phyloP scores from a whole-genome alignment of 2,888 invertebrate genomes.

The Diaprepes abbreviatus region DNA sequence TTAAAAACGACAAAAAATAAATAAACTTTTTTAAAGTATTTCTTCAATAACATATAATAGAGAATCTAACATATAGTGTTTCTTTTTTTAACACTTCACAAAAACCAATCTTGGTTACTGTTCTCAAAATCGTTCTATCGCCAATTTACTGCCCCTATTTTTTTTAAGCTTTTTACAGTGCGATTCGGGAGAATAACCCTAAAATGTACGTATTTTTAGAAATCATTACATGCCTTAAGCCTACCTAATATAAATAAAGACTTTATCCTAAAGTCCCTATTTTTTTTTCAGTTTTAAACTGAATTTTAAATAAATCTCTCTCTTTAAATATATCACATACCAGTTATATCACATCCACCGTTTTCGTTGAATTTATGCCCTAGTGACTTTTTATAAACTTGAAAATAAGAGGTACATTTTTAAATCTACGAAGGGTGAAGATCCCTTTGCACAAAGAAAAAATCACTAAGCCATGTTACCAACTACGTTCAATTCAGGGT shows the following conservation, averaged over 20 bases:
- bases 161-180: slow-evolving; percentile 18
- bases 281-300: slow-evolving; percentile 35
- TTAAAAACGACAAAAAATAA: slow-evolving; percentile 62
- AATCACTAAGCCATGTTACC: slow-evolving; percentile 32
- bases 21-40: slow-evolving; percentile 58
- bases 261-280: slow-evolving; percentile 29
- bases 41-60: slow-evolving; percentile 64
- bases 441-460: slow-evolving; percentile 2
- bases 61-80: slow-evolving; percentile 67
- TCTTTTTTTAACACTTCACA: slow-evolving; percentile 62
- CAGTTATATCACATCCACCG: slow-evolving; percentile 47
- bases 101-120: slow-evolving; percentile 63
- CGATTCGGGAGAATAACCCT: slow-evolving; percentile 20
- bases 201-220: slow-evolving; percentile 18
- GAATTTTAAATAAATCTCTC: slow-evolving; percentile 47
- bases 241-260: slow-evolving; percentile 34
- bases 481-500: slow-evolving; percentile 15
- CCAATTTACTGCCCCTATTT: slow-evolving; percentile 41
- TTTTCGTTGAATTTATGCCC: slow-evolving; percentile 34
- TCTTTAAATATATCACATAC: slow-evolving; percentile 47
- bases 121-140: slow-evolving; percentile 52
- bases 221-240: slow-evolving; percentile 38
- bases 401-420: background rate
- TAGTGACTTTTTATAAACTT: slow-evolving; percentile 27
- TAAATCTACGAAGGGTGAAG: background rate